Evolutionary conservation across 2,888 invertebrate species (phyloP), one percentile per base, ranked within the genome.

Genomic region (Agrochola lota): DNA sequence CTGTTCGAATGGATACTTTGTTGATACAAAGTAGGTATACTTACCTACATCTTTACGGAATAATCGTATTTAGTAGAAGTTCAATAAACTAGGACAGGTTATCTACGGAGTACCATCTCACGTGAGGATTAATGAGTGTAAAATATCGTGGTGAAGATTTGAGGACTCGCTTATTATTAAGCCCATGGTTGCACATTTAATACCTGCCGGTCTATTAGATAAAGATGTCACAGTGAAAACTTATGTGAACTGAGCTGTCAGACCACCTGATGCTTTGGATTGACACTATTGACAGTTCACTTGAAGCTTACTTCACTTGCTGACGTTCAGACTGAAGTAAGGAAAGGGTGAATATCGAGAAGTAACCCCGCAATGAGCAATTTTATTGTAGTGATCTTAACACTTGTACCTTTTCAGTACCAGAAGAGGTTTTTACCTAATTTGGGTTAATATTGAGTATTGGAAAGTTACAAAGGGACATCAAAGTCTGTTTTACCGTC

Each of bases 21-120:
- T 26, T 62, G 17, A 35, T 46, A 40, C 15, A 7, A 4, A 46
- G 7, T 20, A 68, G 2, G 15, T 30, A 30, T 15, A 4, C 7
- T 0, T 11, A 40, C 62, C 60, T 20, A 40, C 35, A 35, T 17
- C 17, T 74, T 78, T 46, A 40, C 1, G 55, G 23, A 12, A n/a
- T 52, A 60, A 52, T n/a, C 23, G 17, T 59, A 57, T 59, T 46
- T 1, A 40, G 15, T 57, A 15, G 20, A 62, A 43, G 59, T 80
- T 77, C 73, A 77, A 77, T 59, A 80, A 77, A 77, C 81, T 73
- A 43, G 40, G 20, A 3, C 52, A 40, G 30, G 12, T 23, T 35
- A 35, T 17, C 17, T 52, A 30, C 23, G 2, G 46, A n/a, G 17
- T 35, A 43, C 30, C 20, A 15, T n/a, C 5, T 17, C 30, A 30